Percentiles rank a stretch among this genome's conserved stretches.
Evolutionary conservation across 2,888 invertebrate genomes (phyloP).

Genomic region (Subacronicta megacephala): DNA sequence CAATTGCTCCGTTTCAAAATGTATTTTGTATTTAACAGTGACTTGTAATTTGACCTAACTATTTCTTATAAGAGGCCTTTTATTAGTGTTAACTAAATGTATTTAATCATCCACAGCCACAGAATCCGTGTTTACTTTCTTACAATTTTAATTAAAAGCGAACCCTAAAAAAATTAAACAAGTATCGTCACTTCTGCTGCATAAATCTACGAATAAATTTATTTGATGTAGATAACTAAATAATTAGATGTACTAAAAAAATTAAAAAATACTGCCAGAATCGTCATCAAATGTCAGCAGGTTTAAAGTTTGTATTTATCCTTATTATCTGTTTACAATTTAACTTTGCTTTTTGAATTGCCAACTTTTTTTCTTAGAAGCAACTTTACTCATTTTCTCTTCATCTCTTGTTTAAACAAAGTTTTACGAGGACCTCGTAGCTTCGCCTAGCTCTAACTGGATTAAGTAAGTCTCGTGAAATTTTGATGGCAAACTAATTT

Average conservation of each 20-base stretch:
- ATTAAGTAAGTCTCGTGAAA: slow-evolving; percentile 77
- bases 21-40: slow-evolving; percentile 34
- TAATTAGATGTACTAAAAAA: no score
- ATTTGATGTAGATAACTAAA: no score
- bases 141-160: no score
- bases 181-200: no score
- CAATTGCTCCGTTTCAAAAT: slow-evolving; percentile 68
- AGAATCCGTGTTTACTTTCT: neutral
- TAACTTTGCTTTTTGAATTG: slow-evolving; percentile 74
- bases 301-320: slow-evolving; percentile 18
- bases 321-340: slow-evolving; percentile 77
- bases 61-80: no score
- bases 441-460: slow-evolving; percentile 76
- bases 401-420: slow-evolving; percentile 82
- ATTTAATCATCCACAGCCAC: no score
- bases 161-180: no score
- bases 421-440: slow-evolving; percentile 71
- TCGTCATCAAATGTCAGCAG: slow-evolving; percentile 17
- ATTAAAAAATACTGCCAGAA: neutral
- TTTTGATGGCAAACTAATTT: slow-evolving; percentile 76
- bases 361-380: slow-evolving; percentile 73
- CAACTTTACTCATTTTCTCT: slow-evolving; percentile 87
- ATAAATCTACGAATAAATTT: no score
- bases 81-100: no score
- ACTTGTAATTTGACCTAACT: neutral